A percentile compares a stretch with the other conserved stretches of the same genome.
Conservation (phyloP, 2,797 vertebrate genomes). For the Helicolenus hilgendorfi region DNA sequence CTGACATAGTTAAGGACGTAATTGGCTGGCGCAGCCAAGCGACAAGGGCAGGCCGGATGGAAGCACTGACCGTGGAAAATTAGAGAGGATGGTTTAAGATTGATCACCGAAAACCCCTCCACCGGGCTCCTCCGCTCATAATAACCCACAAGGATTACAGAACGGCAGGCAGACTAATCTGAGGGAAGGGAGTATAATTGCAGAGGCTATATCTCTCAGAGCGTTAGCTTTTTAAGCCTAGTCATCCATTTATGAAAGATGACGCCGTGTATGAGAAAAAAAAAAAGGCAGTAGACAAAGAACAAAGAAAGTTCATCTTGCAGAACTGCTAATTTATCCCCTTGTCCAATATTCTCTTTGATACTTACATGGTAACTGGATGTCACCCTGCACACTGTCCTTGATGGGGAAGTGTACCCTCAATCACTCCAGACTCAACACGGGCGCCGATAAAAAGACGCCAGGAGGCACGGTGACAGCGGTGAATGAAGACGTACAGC, state of each 20-base stretch:
- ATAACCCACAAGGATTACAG: constrained; percentile 79
- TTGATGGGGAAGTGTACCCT: constrained; percentile 25
- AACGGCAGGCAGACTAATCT: constrained; percentile 72
- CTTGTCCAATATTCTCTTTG: constrained; percentile 38
- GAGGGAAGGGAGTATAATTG: constrained; percentile 76
- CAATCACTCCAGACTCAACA: constrained; percentile 25
- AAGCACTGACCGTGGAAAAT: constrained; percentile 89
- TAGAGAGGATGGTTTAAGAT: constrained; percentile 88
- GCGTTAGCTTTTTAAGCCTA: constrained; percentile 65
- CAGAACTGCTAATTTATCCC: constrained; percentile 53
- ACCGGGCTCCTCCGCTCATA: constrained; percentile 65
- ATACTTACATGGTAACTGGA: constrained; percentile 28
- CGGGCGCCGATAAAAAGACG: constrained; percentile 2
- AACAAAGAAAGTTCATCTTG: constrained; percentile 60
- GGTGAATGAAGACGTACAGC: constrained; percentile 47
- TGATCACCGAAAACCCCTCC: constrained; percentile 84
- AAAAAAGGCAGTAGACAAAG: constrained; percentile 1
- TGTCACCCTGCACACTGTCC: constrained; percentile 12
- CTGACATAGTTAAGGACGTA: constrained; percentile 83
- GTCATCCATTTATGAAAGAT: constrained; percentile 70
- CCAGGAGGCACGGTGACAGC: not conserved
- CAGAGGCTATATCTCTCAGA: constrained; percentile 65
- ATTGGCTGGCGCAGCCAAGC: constrained; percentile 86
- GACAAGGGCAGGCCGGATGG: constrained; percentile 87
- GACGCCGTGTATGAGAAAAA: constrained; percentile 24